Percentiles rank a stretch among this genome's conserved stretches.
These are phyloP conservation scores for Leptura quadrifasciata DNA, from an alignment of 2,888 invertebrate species.

Conservation along the genomic window DNA sequence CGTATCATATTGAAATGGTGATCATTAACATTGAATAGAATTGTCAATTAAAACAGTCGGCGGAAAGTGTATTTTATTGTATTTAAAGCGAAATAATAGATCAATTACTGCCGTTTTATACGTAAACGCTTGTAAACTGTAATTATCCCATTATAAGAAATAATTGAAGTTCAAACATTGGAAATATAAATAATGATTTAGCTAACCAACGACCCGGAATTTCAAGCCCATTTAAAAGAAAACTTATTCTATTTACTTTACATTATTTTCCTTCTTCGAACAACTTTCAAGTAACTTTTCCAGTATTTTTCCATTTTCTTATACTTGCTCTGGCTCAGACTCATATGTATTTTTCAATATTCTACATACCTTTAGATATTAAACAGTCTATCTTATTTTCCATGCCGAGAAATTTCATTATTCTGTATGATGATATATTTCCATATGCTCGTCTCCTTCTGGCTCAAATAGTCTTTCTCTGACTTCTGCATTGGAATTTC, in stretches of 20 bases:
- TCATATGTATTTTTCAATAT: constrained; percentile 71
- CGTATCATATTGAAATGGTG: not conserved
- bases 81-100: constrained; percentile 39
- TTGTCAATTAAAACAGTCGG: not conserved
- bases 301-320: constrained; percentile 67
- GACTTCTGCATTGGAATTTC: constrained; percentile 46
- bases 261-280: constrained; percentile 61
- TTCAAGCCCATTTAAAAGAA: constrained; percentile 63
- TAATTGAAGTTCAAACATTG: constrained; percentile 53
- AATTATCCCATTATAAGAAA: constrained; percentile 44
- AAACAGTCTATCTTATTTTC: constrained; percentile 72
- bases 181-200: constrained; percentile 62
- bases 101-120: constrained; percentile 37
- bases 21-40: constrained; percentile 5
- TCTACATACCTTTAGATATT: constrained; percentile 71
- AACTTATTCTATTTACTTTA: constrained; percentile 69
- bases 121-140: constrained; percentile 21
- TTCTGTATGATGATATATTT: constrained; percentile 72
- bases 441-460: constrained; percentile 59
- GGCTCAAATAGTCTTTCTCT: constrained; percentile 28
- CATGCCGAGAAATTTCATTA: constrained; percentile 72
- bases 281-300: constrained; percentile 61
- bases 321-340: constrained; percentile 55
- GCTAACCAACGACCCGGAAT: constrained; percentile 61
- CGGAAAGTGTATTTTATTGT: not conserved